Evolutionary conservation across 2,113 vertebrate genomes (phyloP), one percentile per base, ranked within the genome.

Genomic region (Mustela nigripes): DNA sequence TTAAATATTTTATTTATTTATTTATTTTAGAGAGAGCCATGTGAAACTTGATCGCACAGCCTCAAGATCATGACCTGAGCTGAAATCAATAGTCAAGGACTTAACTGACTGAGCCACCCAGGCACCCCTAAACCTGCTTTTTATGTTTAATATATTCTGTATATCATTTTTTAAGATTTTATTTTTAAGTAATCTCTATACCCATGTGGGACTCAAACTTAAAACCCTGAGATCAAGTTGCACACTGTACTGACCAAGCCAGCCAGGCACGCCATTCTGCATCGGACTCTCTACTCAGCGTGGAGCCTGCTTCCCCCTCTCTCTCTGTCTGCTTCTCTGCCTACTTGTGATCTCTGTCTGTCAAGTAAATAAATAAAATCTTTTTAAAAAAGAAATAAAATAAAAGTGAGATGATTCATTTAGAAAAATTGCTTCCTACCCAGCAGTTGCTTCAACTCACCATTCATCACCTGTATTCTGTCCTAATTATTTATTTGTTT

Each of bases 341-440:
- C 50, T 53, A 16, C 50, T 53, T 53, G 50, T 50, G 50, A 50
- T 50, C 50, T 50, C 50, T 50, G 48, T 50, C 48, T 50, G 50
- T 50, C 50, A 50, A 50, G 50, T 53, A 53, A 53, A 53, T 53
- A 53, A 53, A 53, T 53, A 53, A 53, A 53, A 53, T 53, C 15
- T 53, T 53, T 53, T 1, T 5, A 53, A 53, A 53, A 53, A 53
- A 42, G 42, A 5, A 53, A 53, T 1, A 4, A 53, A 53, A 53
- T 3, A 53, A 50, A 50, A 53, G 50, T 53, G 50, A 50, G 50
- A 53, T 36, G 50, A 90, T 88, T 78, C 39, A 73, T 36, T 83
- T 58, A 87, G 48, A 97, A 92, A 78, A 94, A 71, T 85, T 87
- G 28, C 56, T 91, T 95, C 83, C 79, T 76, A 62, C 33, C 86